Evolutionary conservation across 2,113 vertebrate genomes (phyloP), one percentile per base, ranked within the genome.

Genomic region (Dipodomys spectabilis): DNA sequence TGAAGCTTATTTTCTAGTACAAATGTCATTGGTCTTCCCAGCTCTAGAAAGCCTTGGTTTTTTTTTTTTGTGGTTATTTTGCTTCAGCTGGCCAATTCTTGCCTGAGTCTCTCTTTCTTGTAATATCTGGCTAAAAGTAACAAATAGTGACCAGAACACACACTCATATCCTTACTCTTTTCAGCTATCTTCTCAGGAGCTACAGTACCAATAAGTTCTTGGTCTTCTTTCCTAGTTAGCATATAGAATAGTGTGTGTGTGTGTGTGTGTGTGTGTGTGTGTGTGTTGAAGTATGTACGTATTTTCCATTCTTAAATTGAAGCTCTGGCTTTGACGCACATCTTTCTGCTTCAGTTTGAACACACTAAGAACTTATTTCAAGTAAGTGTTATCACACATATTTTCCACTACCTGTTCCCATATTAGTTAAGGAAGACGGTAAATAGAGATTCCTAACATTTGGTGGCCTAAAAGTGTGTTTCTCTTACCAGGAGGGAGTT

Each of bases 71-170:
- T 62, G 16, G n/a, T 30, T 74, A 16, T 87, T 84, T 28, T 39
- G 82, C 15, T 71, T 92, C 28, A 71, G 71, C 30, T 71, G 87
- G 44, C 23, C 22, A 57, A 62, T 88, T 90, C 32, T 93, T 79
- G 39, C 7, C 64, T 15, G 25, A 87, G 53, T 69, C 68, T 87
- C 27, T 82, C 23, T 81, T 94, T 83, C 68, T 77, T 94, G 3
- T 62, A 28, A 67, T 77, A 64, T 19, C 45, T 93, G 35, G 60
- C 71, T 71, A 82, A 82, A 53, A 90, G 28, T 5, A 65, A n/a
- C 27, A 81, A 82, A 53, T 10, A 65, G 28, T 11, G 65, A 69
- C 20, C 74, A 65, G 12, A 9, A 27, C 2, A 69, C 6, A 19
- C 18, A 30, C 7, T 35, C 72, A 22, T 25, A 68, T 30, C 68